Base-by-base conservation (phyloP, 2,797 vertebrate species). In the Sebastes steindachneri region DNA sequence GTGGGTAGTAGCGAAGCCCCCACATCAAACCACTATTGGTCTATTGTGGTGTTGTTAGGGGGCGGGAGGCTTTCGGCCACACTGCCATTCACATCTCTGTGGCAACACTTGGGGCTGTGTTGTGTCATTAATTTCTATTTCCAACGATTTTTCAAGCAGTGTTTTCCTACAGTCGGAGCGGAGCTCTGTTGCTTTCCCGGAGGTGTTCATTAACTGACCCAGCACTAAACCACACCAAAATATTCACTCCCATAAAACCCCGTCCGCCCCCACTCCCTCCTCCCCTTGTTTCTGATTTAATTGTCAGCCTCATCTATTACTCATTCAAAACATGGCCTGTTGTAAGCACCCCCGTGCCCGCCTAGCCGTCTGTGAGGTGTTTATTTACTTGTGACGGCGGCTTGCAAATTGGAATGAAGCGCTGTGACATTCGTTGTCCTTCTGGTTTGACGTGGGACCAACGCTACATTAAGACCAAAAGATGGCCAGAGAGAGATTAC, bases 141-240 rank as follows among this genome's bases (percentile, higher is more conserved):
- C 75, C 75, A 81, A 71, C 37, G 7, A 5, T 72, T 79, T 89
- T 83, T 81, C 62, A 78, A 53, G 73, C 83, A 19, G 11, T 11
- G n/a, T 72, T 84, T 86, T 86, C 73, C 68, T 62, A 9, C 10
- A 37, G 64, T 63, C 9, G 7, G 51, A 69, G 71, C 54, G 48
- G 31, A 62, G 48, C 53, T 28, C 64, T 77, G 45, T 71, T 75
- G 67, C 58, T 77, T 77, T 89, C 89, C 86, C 76, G 5, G 14
- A 69, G 84, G 82, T 82, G 64, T 88, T 93, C 86, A 87, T 95
- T 93, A 93, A 75, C 79, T 91, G 88, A 91, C 93, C 90, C 87
- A 75, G 80, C 82, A 70, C 78, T 77, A 79, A 86, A 86, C 63
- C 72, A 75, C 62, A 82, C 83, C 73, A 70, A 87, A 88, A 90